Evolutionary conservation across 2,888 invertebrate species (phyloP).

Genomic region (Tortricodes alternella): DNA sequence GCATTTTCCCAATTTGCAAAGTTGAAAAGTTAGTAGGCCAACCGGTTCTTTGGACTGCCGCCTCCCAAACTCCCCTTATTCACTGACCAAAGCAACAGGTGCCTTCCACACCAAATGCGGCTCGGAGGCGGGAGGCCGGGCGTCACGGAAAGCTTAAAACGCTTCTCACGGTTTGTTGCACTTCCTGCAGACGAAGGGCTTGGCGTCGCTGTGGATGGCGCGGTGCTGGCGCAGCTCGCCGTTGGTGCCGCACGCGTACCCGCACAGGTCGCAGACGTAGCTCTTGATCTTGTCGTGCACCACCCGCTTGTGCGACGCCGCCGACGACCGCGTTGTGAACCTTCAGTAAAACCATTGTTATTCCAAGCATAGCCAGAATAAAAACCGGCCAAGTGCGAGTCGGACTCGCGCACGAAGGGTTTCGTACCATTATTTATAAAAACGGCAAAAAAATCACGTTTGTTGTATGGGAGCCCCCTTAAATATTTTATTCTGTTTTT

Average conservation of each 20-base stretch:
- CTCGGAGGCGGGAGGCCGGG: too few species aligned
- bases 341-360: slow-evolving; percentile 43
- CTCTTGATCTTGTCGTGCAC: slow-evolving; percentile 82
- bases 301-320: slow-evolving; percentile 77
- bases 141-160: neutral
- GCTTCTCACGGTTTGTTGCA: slow-evolving; percentile 77
- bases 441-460: neutral
- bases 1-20: too few species aligned
- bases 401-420: too few species aligned
- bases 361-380: too few species aligned
- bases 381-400: too few species aligned
- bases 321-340: slow-evolving; percentile 79
- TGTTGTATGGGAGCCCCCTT: too few species aligned
- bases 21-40: too few species aligned
- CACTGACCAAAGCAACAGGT: too few species aligned
- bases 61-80: too few species aligned
- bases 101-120: too few species aligned
- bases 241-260: slow-evolving; percentile 82
- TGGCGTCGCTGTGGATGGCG: slow-evolving; percentile 82
- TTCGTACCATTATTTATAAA: neutral
- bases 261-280: slow-evolving; percentile 82
- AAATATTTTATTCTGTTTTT: neutral
- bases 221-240: slow-evolving; percentile 82
- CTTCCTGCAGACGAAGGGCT: slow-evolving; percentile 75
- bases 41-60: too few species aligned